A percentile compares a stretch with the other conserved stretches of the same genome.
These are phyloP conservation scores for Choristoneura rosaceana DNA, from an alignment of 2,888 invertebrate genomes.

Conservation along the genomic window DNA sequence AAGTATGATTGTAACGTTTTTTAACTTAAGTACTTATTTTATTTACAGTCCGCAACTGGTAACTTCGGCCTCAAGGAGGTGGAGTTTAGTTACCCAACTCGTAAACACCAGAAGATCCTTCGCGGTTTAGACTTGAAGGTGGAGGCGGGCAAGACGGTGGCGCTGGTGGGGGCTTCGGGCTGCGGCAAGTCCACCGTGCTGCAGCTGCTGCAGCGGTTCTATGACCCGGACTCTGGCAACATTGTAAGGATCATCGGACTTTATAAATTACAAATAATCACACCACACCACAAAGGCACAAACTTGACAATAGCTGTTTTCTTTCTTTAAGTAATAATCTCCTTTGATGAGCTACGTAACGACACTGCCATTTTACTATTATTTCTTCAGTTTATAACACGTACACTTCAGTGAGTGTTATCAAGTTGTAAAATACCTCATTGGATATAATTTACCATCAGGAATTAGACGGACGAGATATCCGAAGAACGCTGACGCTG, in stretches of 20 bases:
- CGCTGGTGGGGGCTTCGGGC: conserved; percentile 90
- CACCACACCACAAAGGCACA: too few species aligned
- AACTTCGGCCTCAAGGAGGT: conserved; percentile 86
- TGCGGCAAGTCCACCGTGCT: conserved; percentile 93
- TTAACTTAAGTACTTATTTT: not conserved
- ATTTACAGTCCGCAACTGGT: conserved; percentile 79
- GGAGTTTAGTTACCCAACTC: conserved; percentile 89
- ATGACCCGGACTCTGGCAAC: conserved; percentile 89
- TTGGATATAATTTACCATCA: conserved; percentile 45
- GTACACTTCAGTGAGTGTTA: not conserved
- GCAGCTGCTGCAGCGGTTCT: conserved; percentile 91
- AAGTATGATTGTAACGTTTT: not conserved
- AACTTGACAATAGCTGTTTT: too few species aligned
- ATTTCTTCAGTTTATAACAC: not conserved
- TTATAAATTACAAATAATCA: too few species aligned
- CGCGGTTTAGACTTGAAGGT: conserved; percentile 87
- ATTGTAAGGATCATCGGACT: conserved; percentile 61
- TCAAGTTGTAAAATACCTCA: not conserved
- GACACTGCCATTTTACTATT: too few species aligned
- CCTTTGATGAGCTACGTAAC: too few species aligned
- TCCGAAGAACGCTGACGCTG: conserved; percentile 86
- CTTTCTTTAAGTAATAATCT: too few species aligned
- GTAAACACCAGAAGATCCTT: conserved; percentile 88
- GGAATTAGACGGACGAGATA: conserved; percentile 85
- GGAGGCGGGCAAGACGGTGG: conserved; percentile 90